phyloP scores from a whole-genome alignment of 2,113 vertebrate species.

The Pelecanoides urinatrix region DNA sequence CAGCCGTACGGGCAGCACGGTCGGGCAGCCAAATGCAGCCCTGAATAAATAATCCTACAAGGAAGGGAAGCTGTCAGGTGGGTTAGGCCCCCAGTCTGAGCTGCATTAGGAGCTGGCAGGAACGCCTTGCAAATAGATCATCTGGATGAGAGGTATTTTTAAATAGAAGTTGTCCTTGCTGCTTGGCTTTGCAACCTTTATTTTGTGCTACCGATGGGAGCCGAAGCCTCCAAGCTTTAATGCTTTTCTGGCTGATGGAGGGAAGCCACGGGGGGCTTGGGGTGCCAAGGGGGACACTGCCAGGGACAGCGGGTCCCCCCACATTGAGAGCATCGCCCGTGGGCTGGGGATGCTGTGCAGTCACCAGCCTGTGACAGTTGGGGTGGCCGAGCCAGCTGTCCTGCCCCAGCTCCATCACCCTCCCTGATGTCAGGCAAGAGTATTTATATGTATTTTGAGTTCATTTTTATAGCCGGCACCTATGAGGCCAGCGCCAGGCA shows the following conservation, averaged over 20 bases:
- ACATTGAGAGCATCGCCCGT: accelerated
- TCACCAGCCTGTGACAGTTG: neutral
- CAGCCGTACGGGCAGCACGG: accelerated
- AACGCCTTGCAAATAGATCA: neutral
- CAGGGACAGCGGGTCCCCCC: accelerated
- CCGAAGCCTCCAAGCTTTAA: neutral
- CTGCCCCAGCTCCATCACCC: neutral
- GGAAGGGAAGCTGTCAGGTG: neutral
- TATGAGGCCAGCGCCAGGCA: slow-evolving; percentile 11
- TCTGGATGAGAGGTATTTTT: neutral
- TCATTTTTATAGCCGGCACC: slow-evolving; percentile 41
- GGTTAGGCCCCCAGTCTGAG: neutral
- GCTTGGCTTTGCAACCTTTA: neutral
- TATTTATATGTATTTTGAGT: slow-evolving; percentile 15
- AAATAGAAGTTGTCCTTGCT: neutral
- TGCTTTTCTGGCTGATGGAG: neutral
- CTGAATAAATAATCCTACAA: neutral
- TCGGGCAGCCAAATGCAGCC: accelerated
- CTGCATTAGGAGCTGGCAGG: neutral
- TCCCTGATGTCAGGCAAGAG: neutral
- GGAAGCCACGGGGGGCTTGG: neutral
- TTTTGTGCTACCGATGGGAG: neutral
- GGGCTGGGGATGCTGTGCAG: neutral
- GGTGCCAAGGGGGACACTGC: accelerated
- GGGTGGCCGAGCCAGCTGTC: slow-evolving; percentile 28